Evolutionary conservation across 1,140 invertebrate species (phyloP), one percentile per base, ranked within the genome.

Genomic region (Proctacanthus coquilletti): DNA sequence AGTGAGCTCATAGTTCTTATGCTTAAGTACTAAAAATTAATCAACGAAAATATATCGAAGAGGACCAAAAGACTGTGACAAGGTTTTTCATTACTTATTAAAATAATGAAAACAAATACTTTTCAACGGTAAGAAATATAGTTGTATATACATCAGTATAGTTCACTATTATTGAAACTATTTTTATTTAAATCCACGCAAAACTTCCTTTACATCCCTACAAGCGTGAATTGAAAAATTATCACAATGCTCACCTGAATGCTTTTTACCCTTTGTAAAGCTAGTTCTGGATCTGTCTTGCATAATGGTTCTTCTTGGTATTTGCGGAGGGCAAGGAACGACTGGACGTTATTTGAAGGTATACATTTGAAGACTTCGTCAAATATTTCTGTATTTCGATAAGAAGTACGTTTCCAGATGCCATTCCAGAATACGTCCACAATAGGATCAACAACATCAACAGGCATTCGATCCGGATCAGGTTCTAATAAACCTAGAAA

Each of bases 301-400:
- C 71, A 75, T 4, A 93, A 49, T 5, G 67, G 68, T 43, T 68
- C 67, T 41, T 77, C 70, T 53, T 83, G 74, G 56, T 80, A 85
- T 15, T 71, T 67, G 49, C 73, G 78, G 21, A 94, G 61, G 43
- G 77, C 69, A 1, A 66, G 60, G 59, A 92, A 92, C 15, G 68
- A 75, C 32, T 72, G 68, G 0, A 86, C 80, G 38, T 71, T 62
- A 61, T 94, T 78, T 0, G 75, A 79, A 2, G 89, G 89, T 47
- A 94, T 72, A 47, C 82, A 85, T 45, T 76, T 75, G 53, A 91
- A 91, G 4, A 83, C 84, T 66, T 88, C 74, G 51, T 93, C 87
- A 63, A 79, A 94, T 19, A 88, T 76, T 44, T 77, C 72, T 0
- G 89, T 92, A 54, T 95, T 95, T 32, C 61, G 59, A 21, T 66